phyloP scores from a whole-genome alignment of 2,113 vertebrate genomes.

The Xenopus borealis region DNA sequence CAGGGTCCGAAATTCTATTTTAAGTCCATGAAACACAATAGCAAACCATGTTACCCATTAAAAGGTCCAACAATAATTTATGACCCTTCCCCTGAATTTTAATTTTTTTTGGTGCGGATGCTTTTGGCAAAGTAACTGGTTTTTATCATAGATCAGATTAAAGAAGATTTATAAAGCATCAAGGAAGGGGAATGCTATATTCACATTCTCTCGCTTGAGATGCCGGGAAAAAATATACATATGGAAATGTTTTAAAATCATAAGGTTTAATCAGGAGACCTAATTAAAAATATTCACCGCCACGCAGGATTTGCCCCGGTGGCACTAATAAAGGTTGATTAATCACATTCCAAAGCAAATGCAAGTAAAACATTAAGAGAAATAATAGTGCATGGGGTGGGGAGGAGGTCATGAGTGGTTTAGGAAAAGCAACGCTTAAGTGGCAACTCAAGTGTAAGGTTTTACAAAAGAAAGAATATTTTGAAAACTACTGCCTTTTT shows the following conservation, averaged over 20 bases:
- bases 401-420: constrained; percentile 9
- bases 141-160: no score
- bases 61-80: no score
- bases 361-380: constrained; percentile 29
- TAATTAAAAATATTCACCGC: constrained; percentile 37
- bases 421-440: neutral
- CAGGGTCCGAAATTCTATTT: no score
- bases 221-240: neutral
- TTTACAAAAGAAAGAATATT: no score
- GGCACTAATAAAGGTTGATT: constrained; percentile 42
- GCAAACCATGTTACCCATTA: no score
- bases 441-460: neutral
- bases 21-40: no score
- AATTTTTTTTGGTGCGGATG: no score
- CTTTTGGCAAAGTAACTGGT: no score
- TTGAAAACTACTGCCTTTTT: no score
- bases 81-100: no score
- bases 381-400: constrained; percentile 3
- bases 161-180: no score
- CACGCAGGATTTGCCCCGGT: constrained; percentile 29
- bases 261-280: constrained; percentile 12
- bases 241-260: constrained; percentile 14
- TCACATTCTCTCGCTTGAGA: neutral
- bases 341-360: constrained; percentile 37
- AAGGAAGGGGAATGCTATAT: no score